Evolutionary conservation across 2,888 invertebrate species (phyloP).

Genomic region (Eilema griseolum): DNA sequence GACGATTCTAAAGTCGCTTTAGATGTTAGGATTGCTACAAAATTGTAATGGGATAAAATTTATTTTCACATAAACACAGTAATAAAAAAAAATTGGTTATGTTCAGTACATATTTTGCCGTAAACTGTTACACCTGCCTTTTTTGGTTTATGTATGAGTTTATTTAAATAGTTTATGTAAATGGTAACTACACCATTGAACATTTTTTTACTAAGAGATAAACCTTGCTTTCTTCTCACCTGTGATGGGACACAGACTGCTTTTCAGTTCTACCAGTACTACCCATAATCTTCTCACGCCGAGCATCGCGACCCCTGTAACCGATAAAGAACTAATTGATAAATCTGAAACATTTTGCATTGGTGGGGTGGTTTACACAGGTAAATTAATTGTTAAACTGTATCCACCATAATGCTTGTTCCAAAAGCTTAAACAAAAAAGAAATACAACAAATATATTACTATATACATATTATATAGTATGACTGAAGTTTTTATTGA

Average conservation of each 20-base stretch:
- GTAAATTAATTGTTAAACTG: slow-evolving; percentile 23
- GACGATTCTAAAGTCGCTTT: too few species aligned
- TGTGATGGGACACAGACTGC: slow-evolving; percentile 46
- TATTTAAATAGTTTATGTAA: too few species aligned
- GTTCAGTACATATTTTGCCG: too few species aligned
- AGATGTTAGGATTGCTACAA: too few species aligned
- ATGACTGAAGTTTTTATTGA: slow-evolving; percentile 31
- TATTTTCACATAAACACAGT: too few species aligned
- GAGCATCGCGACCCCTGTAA: slow-evolving; percentile 73
- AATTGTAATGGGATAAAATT: too few species aligned
- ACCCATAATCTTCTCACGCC: slow-evolving; percentile 64
- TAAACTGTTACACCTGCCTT: too few species aligned
- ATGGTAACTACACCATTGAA: too few species aligned
- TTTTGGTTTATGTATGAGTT: too few species aligned
- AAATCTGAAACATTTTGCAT: slow-evolving; percentile 12
- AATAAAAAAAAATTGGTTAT: too few species aligned
- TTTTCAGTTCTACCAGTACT: slow-evolving; percentile 60
- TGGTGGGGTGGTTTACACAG: slow-evolving; percentile 27
- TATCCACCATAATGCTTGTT: slow-evolving; percentile 32
- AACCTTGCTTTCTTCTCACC: slow-evolving; percentile 25
- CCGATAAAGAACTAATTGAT: slow-evolving; percentile 51
- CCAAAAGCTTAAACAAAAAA: slow-evolving; percentile 41
- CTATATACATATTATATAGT: slow-evolving; percentile 35
- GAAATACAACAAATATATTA: slow-evolving; percentile 39
- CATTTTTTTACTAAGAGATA: too few species aligned